These are phyloP conservation scores for Penelope pileata DNA, from an alignment of 2,113 vertebrate genomes.

Conservation along the genomic window DNA sequence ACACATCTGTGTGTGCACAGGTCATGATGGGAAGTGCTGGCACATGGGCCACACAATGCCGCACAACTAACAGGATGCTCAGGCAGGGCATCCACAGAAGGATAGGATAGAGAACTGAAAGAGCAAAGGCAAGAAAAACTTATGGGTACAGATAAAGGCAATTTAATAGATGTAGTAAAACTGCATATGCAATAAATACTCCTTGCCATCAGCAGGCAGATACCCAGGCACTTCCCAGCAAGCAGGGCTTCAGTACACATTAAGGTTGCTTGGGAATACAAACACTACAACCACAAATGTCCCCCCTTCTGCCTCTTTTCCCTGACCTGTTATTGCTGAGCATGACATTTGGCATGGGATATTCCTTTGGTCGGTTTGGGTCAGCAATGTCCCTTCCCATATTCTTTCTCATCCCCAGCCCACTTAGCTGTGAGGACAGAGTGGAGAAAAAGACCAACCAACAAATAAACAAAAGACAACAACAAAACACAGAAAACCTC, in stretches of 20 bases:
- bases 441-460: too few species aligned
- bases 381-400: not conserved
- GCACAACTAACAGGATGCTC: accelerated
- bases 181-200: not conserved
- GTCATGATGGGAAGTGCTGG: not conserved
- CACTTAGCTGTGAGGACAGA: not conserved
- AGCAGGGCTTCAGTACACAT: accelerated
- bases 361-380: not conserved
- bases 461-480: not conserved
- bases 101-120: not conserved
- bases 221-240: not conserved
- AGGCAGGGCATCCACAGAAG: not conserved
- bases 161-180: not conserved
- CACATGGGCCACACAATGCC: too few species aligned
- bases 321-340: not conserved
- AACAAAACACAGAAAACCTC: not conserved
- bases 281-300: not conserved
- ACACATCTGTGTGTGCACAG: accelerated
- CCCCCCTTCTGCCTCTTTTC: not conserved
- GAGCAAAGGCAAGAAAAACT: not conserved
- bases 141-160: not conserved
- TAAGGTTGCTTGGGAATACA: not conserved
- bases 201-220: not conserved
- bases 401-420: not conserved
- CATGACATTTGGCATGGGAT: not conserved